A percentile compares a stretch with the other conserved stretches of the same genome.
phyloP scores from a whole-genome alignment of 2,113 vertebrate genomes.

The Machaerirhynchus nigripectus region DNA sequence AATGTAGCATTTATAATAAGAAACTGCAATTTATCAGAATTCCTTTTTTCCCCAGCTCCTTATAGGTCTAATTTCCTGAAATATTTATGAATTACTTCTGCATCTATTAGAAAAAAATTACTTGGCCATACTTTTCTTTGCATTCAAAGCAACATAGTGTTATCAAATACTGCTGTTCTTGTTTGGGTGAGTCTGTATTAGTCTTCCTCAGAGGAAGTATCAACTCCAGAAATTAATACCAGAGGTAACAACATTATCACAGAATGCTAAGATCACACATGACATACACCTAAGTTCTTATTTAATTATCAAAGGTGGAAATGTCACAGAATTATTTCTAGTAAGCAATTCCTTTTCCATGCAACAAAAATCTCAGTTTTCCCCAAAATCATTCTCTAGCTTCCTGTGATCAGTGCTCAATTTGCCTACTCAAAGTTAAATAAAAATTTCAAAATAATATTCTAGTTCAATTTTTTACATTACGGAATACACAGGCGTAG shows the following conservation, averaged over 20 bases:
- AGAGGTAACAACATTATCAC: not conserved
- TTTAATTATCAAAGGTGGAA: not conserved
- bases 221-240: not conserved
- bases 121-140: not conserved
- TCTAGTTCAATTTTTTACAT: not conserved
- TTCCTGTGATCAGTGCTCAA: not conserved
- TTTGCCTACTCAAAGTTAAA: not conserved
- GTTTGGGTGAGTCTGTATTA: not conserved
- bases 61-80: not conserved
- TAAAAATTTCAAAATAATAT: not conserved
- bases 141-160: not conserved
- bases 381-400: not conserved
- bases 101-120: not conserved
- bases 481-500: not conserved
- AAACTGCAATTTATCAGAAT: not conserved
- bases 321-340: not conserved
- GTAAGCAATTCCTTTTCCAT: not conserved
- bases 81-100: not conserved
- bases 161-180: not conserved
- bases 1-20: not conserved
- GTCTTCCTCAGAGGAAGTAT: not conserved
- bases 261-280: not conserved
- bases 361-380: not conserved
- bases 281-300: not conserved
- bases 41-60: not conserved